Evolutionary conservation across 2,888 invertebrate genomes (phyloP).

Genomic region (Idaea biselata): DNA sequence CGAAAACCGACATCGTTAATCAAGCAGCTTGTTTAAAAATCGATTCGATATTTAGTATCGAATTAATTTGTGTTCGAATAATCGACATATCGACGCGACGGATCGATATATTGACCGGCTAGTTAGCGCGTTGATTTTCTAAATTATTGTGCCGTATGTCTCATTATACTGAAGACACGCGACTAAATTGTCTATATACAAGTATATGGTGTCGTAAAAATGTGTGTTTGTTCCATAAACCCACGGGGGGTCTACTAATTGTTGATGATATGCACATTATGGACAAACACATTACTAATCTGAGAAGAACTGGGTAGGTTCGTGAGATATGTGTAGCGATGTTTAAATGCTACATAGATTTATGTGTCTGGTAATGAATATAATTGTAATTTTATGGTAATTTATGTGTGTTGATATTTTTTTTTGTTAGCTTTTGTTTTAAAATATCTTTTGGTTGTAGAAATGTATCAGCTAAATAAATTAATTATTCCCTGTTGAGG

Average conservation of each 20-base stretch:
- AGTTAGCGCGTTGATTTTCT: slow-evolving; percentile 6
- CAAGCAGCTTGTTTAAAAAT: background rate
- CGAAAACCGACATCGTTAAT: background rate
- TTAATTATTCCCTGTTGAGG: no score
- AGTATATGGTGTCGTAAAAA: slow-evolving; percentile 51
- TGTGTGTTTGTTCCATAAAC: slow-evolving; percentile 45
- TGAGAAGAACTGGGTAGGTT: background rate
- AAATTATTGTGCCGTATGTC: slow-evolving; percentile 23
- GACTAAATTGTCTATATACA: slow-evolving; percentile 55
- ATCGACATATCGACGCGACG: background rate
- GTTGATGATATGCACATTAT: slow-evolving; percentile 64
- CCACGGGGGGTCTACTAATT: slow-evolving; percentile 71
- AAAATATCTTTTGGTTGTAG: background rate
- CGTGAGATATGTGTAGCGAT: background rate
- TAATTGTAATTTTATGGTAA: background rate
- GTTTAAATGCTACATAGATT: background rate
- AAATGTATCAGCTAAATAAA: background rate
- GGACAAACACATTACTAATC: background rate
- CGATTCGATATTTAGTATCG: background rate
- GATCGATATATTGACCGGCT: background rate
- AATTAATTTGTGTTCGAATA: background rate
- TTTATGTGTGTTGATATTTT: background rate
- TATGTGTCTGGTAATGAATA: background rate
- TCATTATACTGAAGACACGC: slow-evolving; percentile 51
- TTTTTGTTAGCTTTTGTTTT: background rate